Evolutionary conservation across 2,888 invertebrate species (phyloP).

Genomic region (Theristus sp.): DNA sequence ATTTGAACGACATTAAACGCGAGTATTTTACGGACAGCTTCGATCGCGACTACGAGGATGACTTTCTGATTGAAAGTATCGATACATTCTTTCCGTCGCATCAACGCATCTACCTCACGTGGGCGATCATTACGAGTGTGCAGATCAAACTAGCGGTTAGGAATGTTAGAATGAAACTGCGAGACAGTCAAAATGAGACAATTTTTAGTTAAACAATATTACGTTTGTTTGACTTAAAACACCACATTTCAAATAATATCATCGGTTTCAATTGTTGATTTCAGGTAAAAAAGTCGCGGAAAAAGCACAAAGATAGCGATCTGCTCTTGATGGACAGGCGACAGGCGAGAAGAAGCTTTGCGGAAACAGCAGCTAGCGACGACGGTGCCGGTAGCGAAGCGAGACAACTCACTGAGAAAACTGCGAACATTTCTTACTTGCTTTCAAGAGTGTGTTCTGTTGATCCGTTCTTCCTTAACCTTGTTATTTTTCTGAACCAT

Average conservation of each 20-base stretch:
- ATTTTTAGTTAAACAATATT: no score
- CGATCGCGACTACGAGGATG: not conserved
- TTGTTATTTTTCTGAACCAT: no score
- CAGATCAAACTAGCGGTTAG: not conserved
- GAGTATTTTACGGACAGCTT: constrained; percentile 5
- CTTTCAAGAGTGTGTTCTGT: not conserved
- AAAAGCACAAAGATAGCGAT: no score
- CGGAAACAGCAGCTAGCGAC: no score
- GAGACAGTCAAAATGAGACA: not conserved
- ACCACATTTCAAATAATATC: no score
- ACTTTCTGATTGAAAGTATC: not conserved
- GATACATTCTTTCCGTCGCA: constrained; percentile 1
- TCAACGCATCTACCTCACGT: constrained; percentile 5
- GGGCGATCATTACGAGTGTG: not conserved
- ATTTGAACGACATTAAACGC: not conserved
- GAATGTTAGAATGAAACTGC: not conserved
- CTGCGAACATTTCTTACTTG: not conserved
- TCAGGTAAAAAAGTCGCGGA: no score
- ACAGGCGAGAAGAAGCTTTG: no score
- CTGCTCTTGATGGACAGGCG: no score
- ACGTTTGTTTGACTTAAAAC: no score
- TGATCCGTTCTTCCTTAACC: no score
- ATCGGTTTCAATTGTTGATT: no score
- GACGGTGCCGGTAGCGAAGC: not conserved
- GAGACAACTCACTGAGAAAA: no score